These are phyloP conservation scores for Charina bottae DNA, from an alignment of 2,113 vertebrate genomes.

Conservation along the genomic window DNA sequence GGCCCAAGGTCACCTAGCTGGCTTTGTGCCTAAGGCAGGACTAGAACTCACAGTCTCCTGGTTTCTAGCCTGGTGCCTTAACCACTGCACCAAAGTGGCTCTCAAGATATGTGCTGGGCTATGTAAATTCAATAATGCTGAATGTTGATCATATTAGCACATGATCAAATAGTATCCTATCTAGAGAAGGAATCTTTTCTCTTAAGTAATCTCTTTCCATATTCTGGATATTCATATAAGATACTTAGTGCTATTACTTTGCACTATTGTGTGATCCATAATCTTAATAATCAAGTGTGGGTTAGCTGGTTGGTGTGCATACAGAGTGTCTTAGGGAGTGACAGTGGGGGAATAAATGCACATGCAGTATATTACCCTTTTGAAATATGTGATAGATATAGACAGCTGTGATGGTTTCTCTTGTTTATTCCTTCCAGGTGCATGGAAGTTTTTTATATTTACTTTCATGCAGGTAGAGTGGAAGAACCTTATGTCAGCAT, in stretches of 20 bases:
- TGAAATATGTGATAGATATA: not conserved
- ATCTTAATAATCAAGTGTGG: not conserved
- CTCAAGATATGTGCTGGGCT: not conserved
- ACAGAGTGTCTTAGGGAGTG: not conserved
- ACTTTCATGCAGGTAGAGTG: slow-evolving; percentile 81
- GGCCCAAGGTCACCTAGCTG: not conserved
- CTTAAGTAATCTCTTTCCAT: not conserved
- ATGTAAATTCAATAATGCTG: not conserved
- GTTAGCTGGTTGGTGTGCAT: not conserved
- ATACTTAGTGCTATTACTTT: not conserved
- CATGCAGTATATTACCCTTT: not conserved
- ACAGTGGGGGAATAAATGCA: not conserved
- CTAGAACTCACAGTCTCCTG: not conserved
- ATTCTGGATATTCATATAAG: not conserved
- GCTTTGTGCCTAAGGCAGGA: not conserved
- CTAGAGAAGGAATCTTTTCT: not conserved
- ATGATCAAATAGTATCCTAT: not conserved
- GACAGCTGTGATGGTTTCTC: not conserved
- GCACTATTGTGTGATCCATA: not conserved
- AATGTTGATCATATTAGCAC: not conserved
- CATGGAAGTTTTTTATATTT: slow-evolving; percentile 92
- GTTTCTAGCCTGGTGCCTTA: not conserved
- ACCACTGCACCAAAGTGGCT: too few relatives aligned
- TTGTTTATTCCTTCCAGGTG: slow-evolving; percentile 76
- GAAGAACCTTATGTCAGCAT: slow-evolving; percentile 99